phyloP scores from a whole-genome alignment of 2,888 invertebrate species.

The Mimumesa dahlbomi region DNA sequence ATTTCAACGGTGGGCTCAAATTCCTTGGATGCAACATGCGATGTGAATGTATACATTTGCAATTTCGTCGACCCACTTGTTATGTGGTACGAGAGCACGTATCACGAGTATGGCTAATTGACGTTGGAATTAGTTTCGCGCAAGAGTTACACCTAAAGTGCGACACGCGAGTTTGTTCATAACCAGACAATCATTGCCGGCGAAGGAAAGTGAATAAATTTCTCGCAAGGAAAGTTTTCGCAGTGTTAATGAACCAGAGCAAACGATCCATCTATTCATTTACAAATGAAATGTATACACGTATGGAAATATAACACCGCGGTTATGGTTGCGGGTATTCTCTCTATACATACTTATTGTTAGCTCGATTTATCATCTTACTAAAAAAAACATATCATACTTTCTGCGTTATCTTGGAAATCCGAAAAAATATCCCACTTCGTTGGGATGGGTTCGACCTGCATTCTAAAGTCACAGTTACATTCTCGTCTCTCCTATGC shows the following conservation, averaged over 20 bases:
- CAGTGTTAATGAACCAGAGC: constrained; percentile 34
- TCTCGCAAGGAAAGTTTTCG: constrained; percentile 25
- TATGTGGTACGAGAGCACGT: constrained; percentile 63
- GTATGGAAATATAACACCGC: constrained; percentile 30
- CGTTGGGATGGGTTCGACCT: too few species aligned
- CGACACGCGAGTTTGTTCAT: constrained; percentile 6
- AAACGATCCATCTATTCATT: constrained; percentile 16
- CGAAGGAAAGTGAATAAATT: background rate
- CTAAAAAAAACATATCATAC: too few species aligned
- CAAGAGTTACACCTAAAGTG: background rate
- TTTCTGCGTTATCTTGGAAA: too few species aligned
- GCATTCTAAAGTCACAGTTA: too few species aligned
- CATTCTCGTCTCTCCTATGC: too few species aligned
- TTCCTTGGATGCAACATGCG: constrained; percentile 43
- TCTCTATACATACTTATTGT: background rate
- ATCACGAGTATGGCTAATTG: constrained; percentile 39
- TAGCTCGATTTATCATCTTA: constrained; percentile 10
- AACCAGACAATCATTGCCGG: background rate
- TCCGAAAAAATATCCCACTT: too few species aligned
- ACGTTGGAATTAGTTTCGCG: constrained; percentile 31
- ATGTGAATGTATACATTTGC: constrained; percentile 40
- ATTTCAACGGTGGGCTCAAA: constrained; percentile 5
- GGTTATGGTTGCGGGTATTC: constrained; percentile 22
- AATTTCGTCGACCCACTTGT: constrained; percentile 68
- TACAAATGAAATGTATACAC: constrained; percentile 12